Base-by-base conservation (phyloP, 2,888 invertebrate species). In the Phalera bucephala region DNA sequence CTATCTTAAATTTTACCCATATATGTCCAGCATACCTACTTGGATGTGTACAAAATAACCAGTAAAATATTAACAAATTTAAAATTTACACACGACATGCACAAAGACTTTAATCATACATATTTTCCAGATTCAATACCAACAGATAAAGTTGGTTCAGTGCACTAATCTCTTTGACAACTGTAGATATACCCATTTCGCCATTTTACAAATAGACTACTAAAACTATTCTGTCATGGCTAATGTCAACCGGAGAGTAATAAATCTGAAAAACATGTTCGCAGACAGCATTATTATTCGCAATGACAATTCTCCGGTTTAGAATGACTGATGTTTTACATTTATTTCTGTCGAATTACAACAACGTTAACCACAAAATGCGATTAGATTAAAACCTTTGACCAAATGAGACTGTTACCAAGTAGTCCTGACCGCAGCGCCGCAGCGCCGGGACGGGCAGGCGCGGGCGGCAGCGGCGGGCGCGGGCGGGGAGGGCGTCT, bases 401-500 rank as follows among this genome's bases (percentile, higher is more conserved):
- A 59, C 56, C 51, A 60, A 68, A 68, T 57, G 46, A 52, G 49
- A 66, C 48, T 56, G 62, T 58, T 63, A 60, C 52, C 45, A 49
- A 61, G 53, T 52, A 63, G 49, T 46, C 54, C 50, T 49, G 53
- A 60, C 52, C 53, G 44, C 62, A 48, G 50, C 31, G 41, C 52
- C 52, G 40, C 40, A 49, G 42, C 38, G 52, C 36, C 33, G 41
- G 53, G 52, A 40, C 40, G 50, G 42, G 40, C 52, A 36, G 51
- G 41, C 53, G 36, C 31, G 51, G 40, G 40, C 44, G 37, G 51
- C 30, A 37, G 62, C 33, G 48, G 31, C 49, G 53, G 45, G 48
- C 28, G 52, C 48, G 59, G 57, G 70, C 62, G 60, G 68, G 68
- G 67, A 67, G 73, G 72, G 49, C 64, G 88, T 88, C 88, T 88